Conservation (phyloP, 2,113 vertebrate genomes). For the Haemorhous mexicanus region DNA sequence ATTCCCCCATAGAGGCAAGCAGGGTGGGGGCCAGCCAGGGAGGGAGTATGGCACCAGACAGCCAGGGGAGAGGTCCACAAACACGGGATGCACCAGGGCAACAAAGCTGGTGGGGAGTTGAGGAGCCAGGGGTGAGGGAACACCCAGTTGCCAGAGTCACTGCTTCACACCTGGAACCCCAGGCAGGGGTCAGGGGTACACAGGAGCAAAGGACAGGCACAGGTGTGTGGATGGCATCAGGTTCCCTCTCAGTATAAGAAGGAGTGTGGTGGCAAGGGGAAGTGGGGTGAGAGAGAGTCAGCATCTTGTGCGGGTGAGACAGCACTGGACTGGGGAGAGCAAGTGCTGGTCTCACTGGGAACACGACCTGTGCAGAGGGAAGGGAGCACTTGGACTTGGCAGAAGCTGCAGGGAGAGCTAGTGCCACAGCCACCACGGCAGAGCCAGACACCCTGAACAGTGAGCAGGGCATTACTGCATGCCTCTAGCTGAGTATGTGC, state of each 20-base stretch:
- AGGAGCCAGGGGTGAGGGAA: background rate
- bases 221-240: accelerated
- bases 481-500: background rate
- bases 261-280: background rate
- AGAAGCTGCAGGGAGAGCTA: background rate
- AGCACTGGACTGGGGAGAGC: background rate
- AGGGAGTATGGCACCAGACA: background rate
- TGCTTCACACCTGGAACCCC: background rate
- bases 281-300: background rate
- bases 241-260: accelerated
- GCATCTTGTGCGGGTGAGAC: conserved; percentile 29
- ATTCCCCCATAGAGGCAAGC: accelerated
- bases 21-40: background rate
- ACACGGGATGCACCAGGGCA: background rate
- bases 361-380: background rate
- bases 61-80: background rate
- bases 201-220: background rate
- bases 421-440: accelerated
- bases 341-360: accelerated
- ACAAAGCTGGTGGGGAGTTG: background rate
- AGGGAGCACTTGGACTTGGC: background rate
- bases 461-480: accelerated
- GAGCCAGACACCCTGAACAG: background rate
- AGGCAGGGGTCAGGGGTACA: background rate
- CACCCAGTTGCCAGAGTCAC: background rate